A percentile compares a stretch with the other conserved stretches of the same genome.
These are phyloP conservation scores for Caenorhabditis angaria DNA, from an alignment of 2,888 invertebrate species.

Conservation along the genomic window DNA sequence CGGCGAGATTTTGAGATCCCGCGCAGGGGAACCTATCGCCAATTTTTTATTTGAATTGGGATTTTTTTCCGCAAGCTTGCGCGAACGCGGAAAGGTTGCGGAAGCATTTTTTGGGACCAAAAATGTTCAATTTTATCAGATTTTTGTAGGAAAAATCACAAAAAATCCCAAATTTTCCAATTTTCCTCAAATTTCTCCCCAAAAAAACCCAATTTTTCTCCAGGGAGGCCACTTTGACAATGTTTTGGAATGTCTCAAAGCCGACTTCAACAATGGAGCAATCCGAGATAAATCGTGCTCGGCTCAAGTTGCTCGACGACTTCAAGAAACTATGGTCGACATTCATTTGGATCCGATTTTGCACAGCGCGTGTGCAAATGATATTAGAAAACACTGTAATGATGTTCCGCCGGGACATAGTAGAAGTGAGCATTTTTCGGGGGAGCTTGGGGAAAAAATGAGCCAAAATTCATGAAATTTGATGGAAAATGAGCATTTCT, in stretches of 20 bases:
- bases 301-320: slow-evolving; percentile 79
- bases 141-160: no score
- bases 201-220: background rate
- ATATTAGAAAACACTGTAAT: slow-evolving; percentile 76
- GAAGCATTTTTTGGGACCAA: no score
- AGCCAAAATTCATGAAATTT: background rate
- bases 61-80: no score
- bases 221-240: slow-evolving; percentile 71
- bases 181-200: background rate
- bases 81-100: no score
- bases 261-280: slow-evolving; percentile 80
- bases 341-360: slow-evolving; percentile 93
- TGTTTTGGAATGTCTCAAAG: slow-evolving; percentile 90
- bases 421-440: slow-evolving; percentile 76
- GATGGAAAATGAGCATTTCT: background rate
- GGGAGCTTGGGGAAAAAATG: background rate
- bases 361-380: slow-evolving; percentile 86
- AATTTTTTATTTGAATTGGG: no score
- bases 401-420: slow-evolving; percentile 86
- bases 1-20: no score
- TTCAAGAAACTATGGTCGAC: slow-evolving; percentile 86
- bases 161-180: background rate
- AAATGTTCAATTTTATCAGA: no score
- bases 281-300: slow-evolving; percentile 83
- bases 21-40: no score